Evolutionary conservation across 2,113 vertebrate genomes (phyloP).

Genomic region (Vicugna pacos): DNA sequence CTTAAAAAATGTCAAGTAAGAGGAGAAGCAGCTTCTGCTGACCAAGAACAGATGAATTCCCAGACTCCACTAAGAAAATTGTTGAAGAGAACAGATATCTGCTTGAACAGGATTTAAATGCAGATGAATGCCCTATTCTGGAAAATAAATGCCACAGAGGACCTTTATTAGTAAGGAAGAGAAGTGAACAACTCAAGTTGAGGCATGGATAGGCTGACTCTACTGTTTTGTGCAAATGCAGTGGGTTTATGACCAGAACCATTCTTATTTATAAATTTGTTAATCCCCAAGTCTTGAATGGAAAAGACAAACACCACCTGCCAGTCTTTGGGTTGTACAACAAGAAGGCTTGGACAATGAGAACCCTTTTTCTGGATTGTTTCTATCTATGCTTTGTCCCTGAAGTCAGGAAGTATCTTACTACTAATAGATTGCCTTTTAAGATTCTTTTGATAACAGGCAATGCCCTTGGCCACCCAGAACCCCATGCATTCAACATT

Average conservation of each 20-base stretch:
- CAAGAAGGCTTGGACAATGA: neutral
- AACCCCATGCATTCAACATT: neutral
- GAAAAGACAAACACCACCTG: neutral
- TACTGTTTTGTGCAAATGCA: neutral
- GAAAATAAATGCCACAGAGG: neutral
- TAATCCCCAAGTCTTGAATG: neutral
- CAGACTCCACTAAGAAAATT: neutral
- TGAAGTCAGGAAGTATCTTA: neutral
- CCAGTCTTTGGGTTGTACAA: neutral
- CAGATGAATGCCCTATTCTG: neutral
- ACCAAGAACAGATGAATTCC: neutral
- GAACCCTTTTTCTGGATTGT: neutral
- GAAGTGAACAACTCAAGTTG: neutral
- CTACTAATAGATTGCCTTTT: neutral
- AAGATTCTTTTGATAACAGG: neutral
- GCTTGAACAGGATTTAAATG: neutral
- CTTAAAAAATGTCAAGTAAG: neutral
- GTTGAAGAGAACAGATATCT: neutral
- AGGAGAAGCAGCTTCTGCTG: neutral
- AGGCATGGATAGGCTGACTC: neutral
- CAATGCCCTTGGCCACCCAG: neutral
- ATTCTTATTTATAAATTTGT: neutral
- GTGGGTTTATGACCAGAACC: neutral
- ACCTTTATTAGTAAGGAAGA: neutral
- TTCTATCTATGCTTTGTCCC: neutral